Conservation (phyloP, 2,113 vertebrate species). For the Coryphaenoides rupestris region DNA sequence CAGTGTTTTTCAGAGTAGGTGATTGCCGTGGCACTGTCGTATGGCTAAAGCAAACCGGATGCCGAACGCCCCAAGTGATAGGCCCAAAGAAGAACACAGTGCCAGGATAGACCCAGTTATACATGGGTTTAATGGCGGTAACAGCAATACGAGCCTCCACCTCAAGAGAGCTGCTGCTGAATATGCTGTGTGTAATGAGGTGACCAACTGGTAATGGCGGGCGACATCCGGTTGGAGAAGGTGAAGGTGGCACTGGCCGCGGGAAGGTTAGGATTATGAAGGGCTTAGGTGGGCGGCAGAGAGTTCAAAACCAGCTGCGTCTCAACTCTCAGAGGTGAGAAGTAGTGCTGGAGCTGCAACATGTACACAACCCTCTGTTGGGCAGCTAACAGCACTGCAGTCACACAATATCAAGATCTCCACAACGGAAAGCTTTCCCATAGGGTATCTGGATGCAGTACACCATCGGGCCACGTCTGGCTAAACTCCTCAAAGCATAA, state of each 20-base stretch:
- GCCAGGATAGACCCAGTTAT: no score
- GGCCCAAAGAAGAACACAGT: slow-evolving; percentile 22
- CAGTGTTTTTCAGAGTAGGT: no score
- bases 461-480: slow-evolving; percentile 16
- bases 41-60: no score
- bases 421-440: slow-evolving; percentile 56
- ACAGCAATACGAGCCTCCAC: slow-evolving; percentile 11
- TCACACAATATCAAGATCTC: slow-evolving; percentile 47
- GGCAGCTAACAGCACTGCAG: slow-evolving; percentile 61
- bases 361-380: no score
- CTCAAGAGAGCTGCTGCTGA: slow-evolving; percentile 25
- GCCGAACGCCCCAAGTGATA: slow-evolving; percentile 19
- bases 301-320: not conserved
- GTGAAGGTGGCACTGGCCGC: not conserved
- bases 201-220: no score
- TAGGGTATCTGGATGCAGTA: slow-evolving; percentile 28
- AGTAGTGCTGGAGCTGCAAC: not conserved
- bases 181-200: not conserved
- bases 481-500: not conserved
- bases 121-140: slow-evolving; percentile 4
- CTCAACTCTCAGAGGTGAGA: not conserved
- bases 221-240: not conserved
- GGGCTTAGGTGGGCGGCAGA: no score
- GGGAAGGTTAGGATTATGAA: not conserved
- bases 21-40: no score